Base-by-base conservation (phyloP, 2,888 invertebrate genomes). In the Ichneumon xanthorius region DNA sequence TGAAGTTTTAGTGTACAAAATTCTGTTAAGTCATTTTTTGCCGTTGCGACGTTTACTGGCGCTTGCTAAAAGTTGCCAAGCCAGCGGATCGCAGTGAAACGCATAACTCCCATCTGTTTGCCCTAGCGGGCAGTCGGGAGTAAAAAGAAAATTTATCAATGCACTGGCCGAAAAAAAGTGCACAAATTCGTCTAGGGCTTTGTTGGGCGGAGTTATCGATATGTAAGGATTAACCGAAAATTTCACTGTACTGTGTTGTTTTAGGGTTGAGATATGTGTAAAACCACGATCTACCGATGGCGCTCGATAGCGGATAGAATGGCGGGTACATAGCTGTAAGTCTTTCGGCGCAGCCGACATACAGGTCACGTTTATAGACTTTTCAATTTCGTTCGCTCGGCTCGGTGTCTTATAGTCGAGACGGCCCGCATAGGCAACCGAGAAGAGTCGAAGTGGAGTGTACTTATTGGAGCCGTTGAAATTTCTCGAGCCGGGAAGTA, bases 291-390 rank as follows among this genome's bases (percentile, higher is more conserved):
- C 22, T 14, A 22, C 58, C 58, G 22, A 26, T 58, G 11, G 22
- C 58, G 9, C 11, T 26, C 26, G 40, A 72, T 65, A 53, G 63
- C 65, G 53, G n/a, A 22, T 55, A 58, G 22, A 9, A 40, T 37
- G 63, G 11, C 61, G 37, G 40, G 53, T 3, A 40, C 53, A 30
- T n/a, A 58, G 50, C 11, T 26, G 58, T n/a, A 26, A 71, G 63
- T 67, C 53, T 75, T 75, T 75, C 53, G 58, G 68, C 22, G 58
- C 48, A 80, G 30, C 55, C 58, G 45, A 58, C 80, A 77, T 68
- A 80, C 82, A 61, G 83, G 80, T 80, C 80, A 83, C 83, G 82
- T 86, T 86, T 83, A 83, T 77, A 67, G 82, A 86, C 80, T 86
- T 86, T 86, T 86, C 83, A 83, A 86, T 86, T 83, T 80, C 22